Percentiles rank a stretch among this genome's conserved stretches.
Evolutionary conservation across 2,888 invertebrate genomes (phyloP).

Genomic region (Phyllotreta cruciferae): DNA sequence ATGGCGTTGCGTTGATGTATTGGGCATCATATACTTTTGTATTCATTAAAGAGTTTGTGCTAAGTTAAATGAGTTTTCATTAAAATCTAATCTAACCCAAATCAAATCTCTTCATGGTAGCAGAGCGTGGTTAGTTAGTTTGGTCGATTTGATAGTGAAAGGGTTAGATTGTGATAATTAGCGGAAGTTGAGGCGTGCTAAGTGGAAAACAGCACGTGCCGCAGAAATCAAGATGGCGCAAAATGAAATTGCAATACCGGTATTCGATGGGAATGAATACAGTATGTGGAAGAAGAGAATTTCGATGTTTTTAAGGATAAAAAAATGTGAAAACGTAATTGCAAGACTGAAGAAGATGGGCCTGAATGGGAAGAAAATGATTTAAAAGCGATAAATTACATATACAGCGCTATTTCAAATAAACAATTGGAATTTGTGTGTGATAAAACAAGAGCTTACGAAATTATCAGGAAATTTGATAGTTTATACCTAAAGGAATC

Average conservation of each 20-base stretch:
- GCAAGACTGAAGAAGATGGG: slow-evolving; percentile 1
- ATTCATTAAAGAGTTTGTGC: too few species aligned
- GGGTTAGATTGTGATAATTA: neutral
- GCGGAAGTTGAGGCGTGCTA: neutral
- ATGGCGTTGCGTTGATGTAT: too few species aligned
- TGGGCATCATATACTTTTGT: too few species aligned
- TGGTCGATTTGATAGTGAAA: neutral
- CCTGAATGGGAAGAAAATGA: neutral
- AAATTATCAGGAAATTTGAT: slow-evolving; percentile 16
- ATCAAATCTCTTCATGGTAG: too few species aligned
- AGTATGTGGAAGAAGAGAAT: slow-evolving; percentile 11
- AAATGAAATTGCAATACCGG: slow-evolving; percentile 22
- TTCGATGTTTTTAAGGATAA: slow-evolving; percentile 12
- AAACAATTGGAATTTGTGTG: slow-evolving; percentile 15
- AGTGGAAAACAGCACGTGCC: too few species aligned
- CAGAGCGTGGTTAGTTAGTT: neutral
- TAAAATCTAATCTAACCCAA: too few species aligned
- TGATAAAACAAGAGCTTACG: slow-evolving; percentile 1
- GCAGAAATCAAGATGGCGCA: too few species aligned
- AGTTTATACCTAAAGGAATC: slow-evolving; percentile 12
- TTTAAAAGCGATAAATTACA: slow-evolving; percentile 19
- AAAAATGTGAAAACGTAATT: slow-evolving; percentile 9
- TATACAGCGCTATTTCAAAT: slow-evolving; percentile 22
- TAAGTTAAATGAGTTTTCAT: too few species aligned
- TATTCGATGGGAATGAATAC: slow-evolving; percentile 20